Evolutionary conservation across 1,140 invertebrate species (phyloP).

Genomic region (Bombus polaris): DNA sequence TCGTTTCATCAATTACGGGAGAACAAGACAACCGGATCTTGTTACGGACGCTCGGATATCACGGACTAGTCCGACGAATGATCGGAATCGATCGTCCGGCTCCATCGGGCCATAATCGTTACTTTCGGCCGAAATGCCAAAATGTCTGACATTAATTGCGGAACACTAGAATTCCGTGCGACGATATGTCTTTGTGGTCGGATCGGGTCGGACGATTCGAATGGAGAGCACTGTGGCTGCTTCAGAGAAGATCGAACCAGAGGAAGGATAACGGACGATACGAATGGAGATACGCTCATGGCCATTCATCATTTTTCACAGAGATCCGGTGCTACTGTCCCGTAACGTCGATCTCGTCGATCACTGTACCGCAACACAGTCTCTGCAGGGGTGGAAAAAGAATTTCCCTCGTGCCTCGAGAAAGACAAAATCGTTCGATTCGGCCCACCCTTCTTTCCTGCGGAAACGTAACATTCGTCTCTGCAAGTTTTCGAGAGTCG

Average conservation of each 20-base stretch:
- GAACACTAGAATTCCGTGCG: not conserved
- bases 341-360: constrained; percentile 60
- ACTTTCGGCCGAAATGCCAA: constrained; percentile 20
- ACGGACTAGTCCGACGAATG: not conserved
- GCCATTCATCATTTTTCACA: constrained; percentile 62
- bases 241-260: not conserved
- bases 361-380: constrained; percentile 30
- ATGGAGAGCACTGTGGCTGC: constrained; percentile 1
- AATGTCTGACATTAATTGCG: constrained; percentile 28
- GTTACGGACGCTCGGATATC: not conserved
- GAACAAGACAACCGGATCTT: not conserved
- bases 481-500: not conserved
- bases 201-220: constrained; percentile 26
- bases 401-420: constrained; percentile 21
- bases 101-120: constrained; percentile 16
- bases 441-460: not conserved
- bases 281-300: constrained; percentile 34
- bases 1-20: constrained; percentile 14
- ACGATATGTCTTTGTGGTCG: constrained; percentile 33
- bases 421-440: not conserved
- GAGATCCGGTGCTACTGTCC: not conserved
- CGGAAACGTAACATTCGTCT: constrained; percentile 1
- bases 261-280: constrained; percentile 6
- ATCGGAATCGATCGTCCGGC: not conserved
- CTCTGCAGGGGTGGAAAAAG: not conserved